Percentiles rank a stretch among this genome's conserved stretches.
phyloP scores from a whole-genome alignment of 1,140 invertebrate species.

The Drosophila nigromelanica region DNA sequence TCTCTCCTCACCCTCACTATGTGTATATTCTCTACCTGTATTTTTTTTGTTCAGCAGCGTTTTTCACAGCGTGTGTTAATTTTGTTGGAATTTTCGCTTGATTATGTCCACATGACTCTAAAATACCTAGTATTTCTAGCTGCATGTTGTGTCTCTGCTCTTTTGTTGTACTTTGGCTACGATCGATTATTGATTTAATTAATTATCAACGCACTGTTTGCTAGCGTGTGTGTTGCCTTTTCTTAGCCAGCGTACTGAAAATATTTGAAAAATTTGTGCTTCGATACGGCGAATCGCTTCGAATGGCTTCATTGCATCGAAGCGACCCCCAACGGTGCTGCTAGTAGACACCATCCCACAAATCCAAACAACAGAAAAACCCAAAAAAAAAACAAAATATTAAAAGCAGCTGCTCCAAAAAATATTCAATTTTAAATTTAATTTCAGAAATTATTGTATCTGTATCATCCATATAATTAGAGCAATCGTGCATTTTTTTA shows the following conservation, averaged over 20 bases:
- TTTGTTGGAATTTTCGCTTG: conserved; percentile 72
- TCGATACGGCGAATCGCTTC: conserved; percentile 33
- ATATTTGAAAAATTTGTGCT: conserved; percentile 58
- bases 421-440: not conserved
- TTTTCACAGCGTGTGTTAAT: conserved; percentile 52
- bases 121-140: conserved; percentile 40
- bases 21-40: conserved; percentile 54
- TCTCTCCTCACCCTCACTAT: not conserved
- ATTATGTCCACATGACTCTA: conserved; percentile 72
- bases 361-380: not conserved
- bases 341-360: not conserved
- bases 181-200: conserved; percentile 76
- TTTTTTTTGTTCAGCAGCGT: conserved; percentile 26
- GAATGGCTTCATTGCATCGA: conserved; percentile 60
- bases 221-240: not conserved
- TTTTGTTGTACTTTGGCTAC: conserved; percentile 43
- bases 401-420: conserved; percentile 23
- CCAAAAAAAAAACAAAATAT: not conserved
- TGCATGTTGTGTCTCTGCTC: conserved; percentile 28
- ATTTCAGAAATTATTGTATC: no score
- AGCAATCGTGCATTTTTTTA: no score
- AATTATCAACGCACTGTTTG: conserved; percentile 76
- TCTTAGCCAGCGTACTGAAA: conserved; percentile 7
- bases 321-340: conserved; percentile 14
- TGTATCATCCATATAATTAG: no score